These are phyloP conservation scores for Sula dactylatra DNA, from an alignment of 2,113 vertebrate genomes.

Conservation along the genomic window DNA sequence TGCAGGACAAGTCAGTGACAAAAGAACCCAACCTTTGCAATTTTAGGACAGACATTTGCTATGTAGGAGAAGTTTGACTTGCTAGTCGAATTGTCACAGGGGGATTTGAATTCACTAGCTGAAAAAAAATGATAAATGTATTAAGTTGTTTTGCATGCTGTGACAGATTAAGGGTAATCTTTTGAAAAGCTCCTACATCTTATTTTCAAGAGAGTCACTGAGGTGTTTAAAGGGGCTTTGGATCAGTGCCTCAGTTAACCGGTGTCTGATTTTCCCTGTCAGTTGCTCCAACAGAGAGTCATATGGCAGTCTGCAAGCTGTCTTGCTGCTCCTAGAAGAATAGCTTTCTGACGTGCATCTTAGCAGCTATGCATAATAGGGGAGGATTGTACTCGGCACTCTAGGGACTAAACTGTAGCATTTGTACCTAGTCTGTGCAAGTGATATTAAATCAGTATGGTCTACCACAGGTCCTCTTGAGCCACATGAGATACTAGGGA, in stretches of 20 bases:
- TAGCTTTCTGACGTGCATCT: background rate
- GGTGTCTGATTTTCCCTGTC: constrained; percentile 38
- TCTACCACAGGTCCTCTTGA: background rate
- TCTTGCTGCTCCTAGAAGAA: background rate
- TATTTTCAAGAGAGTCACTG: constrained; percentile 39
- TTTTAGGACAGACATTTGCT: background rate
- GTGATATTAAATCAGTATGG: background rate
- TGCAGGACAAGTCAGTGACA: background rate
- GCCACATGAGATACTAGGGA: background rate
- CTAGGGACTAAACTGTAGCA: background rate
- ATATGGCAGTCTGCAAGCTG: background rate
- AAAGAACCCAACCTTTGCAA: background rate
- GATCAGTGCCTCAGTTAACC: constrained; percentile 41
- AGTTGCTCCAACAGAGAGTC: background rate
- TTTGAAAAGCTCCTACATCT: constrained; percentile 45
- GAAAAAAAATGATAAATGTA: constrained; percentile 52
- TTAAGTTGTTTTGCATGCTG: constrained; percentile 53
- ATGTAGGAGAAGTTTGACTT: background rate
- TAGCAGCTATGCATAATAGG: background rate
- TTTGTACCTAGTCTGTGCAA: background rate
- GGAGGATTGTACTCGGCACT: background rate
- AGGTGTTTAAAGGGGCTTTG: constrained; percentile 63
- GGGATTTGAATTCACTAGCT: constrained; percentile 24
- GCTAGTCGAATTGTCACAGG: background rate
- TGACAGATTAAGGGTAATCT: constrained; percentile 66